These are phyloP conservation scores for Corydoras sp. DNA, from an alignment of 2,113 vertebrate genomes.

Conservation along the genomic window DNA sequence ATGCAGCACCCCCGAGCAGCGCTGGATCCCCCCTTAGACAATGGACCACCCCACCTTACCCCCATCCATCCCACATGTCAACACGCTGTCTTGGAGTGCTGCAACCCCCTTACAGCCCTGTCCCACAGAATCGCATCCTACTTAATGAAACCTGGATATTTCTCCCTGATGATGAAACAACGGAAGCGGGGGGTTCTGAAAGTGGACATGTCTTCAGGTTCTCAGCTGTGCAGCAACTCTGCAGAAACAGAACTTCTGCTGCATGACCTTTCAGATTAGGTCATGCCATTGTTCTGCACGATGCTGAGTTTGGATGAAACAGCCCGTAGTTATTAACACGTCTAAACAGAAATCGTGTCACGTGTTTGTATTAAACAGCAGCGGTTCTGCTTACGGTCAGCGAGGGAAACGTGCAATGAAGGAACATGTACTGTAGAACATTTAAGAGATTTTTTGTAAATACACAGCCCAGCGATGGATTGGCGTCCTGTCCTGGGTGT, in stretches of 20 bases:
- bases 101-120: constrained; percentile 62
- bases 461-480: too few relatives aligned
- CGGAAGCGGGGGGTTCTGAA: constrained; percentile 68
- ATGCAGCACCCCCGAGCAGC: constrained; percentile 56
- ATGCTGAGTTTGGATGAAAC: constrained; percentile 43
- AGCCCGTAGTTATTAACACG: too few relatives aligned
- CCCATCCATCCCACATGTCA: constrained; percentile 41
- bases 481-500: too few relatives aligned
- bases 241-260: constrained; percentile 56
- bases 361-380: too few relatives aligned
- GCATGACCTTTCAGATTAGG: constrained; percentile 48
- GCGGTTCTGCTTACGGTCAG: too few relatives aligned
- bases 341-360: too few relatives aligned
- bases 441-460: too few relatives aligned
- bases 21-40: constrained; percentile 42
- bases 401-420: too few relatives aligned
- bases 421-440: too few relatives aligned
- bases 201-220: constrained; percentile 61
- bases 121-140: constrained; percentile 70
- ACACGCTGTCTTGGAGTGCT: constrained; percentile 72
- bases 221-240: constrained; percentile 75
- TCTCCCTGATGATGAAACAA: constrained; percentile 71
- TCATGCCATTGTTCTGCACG: constrained; percentile 56
- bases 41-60: constrained; percentile 33
- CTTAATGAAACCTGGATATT: constrained; percentile 80